Base-by-base conservation (phyloP, 1,140 invertebrate genomes). In the Zaprionus kolodkinae region DNA sequence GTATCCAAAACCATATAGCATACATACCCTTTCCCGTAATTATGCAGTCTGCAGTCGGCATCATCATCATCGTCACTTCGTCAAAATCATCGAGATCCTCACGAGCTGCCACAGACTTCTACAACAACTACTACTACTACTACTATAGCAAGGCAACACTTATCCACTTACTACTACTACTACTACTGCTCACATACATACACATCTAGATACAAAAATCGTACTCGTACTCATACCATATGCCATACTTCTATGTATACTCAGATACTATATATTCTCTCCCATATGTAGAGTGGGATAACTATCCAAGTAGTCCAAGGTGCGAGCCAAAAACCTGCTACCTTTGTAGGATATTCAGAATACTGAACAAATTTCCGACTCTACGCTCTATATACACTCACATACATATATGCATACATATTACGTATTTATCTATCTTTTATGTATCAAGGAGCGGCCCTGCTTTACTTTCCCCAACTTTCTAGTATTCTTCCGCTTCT, bases 201-300 rank as follows among this genome's bases (percentile, higher is more conserved):
- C 73, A 62, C 54, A 67, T 64, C 55, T 38, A 72, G 48, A 63
- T 57, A 74, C 60, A 79, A 67, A 45, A 7, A 45, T 76, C 71
- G 73, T 60, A 83, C 60, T 76, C 65, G 67, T 72, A 76, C 45
- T 50, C 45, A 17, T 78, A 70, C 67, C 78, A 86, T 86, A 86
- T 72, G 68, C 76, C 76, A 86, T 72, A 78, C 56, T 71, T 68
- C 64, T 78, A 81, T 62, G 56, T 40, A 77, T 69, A 69, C 54
- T 70, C 56, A 63, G 48, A 64, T 57, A 40, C 15, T 40, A 75
- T 45, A 78, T 64, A 63, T 54, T 52, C 33, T 60, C 25, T 6
- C 72, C 62, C 38, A 30, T 65, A 66, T 17, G 56, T 66, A 56
- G 40, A 60, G 36, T 40, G 70, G 43, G 15, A 59, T 25, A 21